Conservation (phyloP, 2,888 invertebrate genomes). For the Prosopocoilus inquinatus region DNA sequence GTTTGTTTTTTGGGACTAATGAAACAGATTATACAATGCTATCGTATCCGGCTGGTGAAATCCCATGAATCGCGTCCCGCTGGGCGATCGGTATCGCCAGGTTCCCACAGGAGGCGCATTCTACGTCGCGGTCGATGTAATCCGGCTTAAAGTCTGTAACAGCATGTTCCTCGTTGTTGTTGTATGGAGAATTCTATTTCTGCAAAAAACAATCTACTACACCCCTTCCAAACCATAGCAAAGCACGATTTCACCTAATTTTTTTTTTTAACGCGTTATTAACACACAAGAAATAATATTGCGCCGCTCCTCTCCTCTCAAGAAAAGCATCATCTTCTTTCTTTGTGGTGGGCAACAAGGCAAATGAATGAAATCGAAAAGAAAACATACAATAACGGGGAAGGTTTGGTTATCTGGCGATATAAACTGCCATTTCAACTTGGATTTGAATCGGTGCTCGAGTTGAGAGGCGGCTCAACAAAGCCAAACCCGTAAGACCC, state of each 20-base stretch:
- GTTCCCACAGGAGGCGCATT: slow-evolving; percentile 29
- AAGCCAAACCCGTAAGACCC: slow-evolving; percentile 29
- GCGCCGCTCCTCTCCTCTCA: too few relatives aligned
- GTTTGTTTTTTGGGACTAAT: neutral
- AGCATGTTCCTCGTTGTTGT: slow-evolving; percentile 24
- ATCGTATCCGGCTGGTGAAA: neutral
- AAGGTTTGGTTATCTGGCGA: slow-evolving; percentile 32
- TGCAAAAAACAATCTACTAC: too few relatives aligned
- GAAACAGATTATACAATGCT: slow-evolving; percentile 4
- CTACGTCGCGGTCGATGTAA: slow-evolving; percentile 25
- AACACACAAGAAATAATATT: too few relatives aligned
- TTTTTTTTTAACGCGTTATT: too few relatives aligned
- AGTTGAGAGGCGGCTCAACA: slow-evolving; percentile 34
- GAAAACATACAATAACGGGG: slow-evolving; percentile 29
- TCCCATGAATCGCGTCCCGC: slow-evolving; percentile 5
- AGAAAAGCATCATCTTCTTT: too few relatives aligned
- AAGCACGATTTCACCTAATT: too few relatives aligned
- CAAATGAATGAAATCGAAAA: slow-evolving; percentile 31
- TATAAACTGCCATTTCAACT: slow-evolving; percentile 32
- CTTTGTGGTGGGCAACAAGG: slow-evolving; percentile 29
- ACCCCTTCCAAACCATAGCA: too few relatives aligned
- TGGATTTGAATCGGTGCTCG: slow-evolving; percentile 32
- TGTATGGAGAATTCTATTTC: slow-evolving; percentile 8
- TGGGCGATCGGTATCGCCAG: slow-evolving; percentile 2
- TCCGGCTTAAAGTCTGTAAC: slow-evolving; percentile 26